Evolutionary conservation across 2,797 vertebrate species (phyloP).

Genomic region (Poeciliopsis paucimaculata): DNA sequence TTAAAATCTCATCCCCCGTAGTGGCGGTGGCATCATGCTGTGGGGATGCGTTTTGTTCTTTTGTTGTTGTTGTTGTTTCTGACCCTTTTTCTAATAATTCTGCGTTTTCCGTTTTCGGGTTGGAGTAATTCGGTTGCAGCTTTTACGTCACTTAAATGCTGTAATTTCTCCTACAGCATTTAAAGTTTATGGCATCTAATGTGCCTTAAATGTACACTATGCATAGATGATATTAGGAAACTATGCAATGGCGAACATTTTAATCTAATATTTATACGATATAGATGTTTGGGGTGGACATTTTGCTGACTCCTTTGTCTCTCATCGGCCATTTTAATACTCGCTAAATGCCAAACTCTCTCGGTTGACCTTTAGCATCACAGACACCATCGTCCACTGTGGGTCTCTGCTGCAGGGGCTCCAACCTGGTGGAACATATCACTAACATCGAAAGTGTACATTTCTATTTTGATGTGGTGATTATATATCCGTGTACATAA

Average conservation of each 20-base stretch:
- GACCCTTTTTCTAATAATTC: not conserved
- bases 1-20: not conserved
- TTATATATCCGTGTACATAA: no score
- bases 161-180: not conserved
- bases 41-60: not conserved
- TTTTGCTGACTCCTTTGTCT: not conserved
- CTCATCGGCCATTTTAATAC: not conserved
- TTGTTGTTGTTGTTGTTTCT: not conserved
- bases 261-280: not conserved
- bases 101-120: not conserved
- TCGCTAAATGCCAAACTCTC: not conserved
- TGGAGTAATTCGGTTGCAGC: not conserved
- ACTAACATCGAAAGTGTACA: not conserved
- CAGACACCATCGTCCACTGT: not conserved
- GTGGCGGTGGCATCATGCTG: not conserved
- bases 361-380: not conserved
- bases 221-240: not conserved
- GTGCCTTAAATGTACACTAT: not conserved
- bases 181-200: no score
- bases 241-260: not conserved
- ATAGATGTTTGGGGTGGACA: not conserved
- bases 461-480: not conserved
- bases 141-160: not conserved
- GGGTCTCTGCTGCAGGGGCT: not conserved
- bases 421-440: not conserved